Evolutionary conservation across 2,888 invertebrate genomes (phyloP), one percentile per base, ranked within the genome.

Genomic region (Drosophila vallismaia): DNA sequence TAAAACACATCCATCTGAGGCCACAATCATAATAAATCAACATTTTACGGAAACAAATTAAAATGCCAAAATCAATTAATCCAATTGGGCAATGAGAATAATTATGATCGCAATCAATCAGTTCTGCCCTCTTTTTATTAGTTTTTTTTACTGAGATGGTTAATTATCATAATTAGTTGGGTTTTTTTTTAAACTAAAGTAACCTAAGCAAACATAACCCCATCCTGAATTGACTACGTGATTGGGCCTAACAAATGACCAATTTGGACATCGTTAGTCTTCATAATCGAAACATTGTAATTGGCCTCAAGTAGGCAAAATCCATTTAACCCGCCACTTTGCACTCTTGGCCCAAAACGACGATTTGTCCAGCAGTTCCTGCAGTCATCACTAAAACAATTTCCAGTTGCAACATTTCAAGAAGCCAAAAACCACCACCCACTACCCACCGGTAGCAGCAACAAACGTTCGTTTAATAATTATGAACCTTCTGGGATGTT

Each of bases 401-500:
- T 80, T 62, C 74, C 64, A 80, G 78, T 82, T 82, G 66, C 87
- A 84, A 82, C 74, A 84, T 76, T 81, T 75, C 48, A 68, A 70
- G 84, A 86, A 75, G 86, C 86, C 74, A 70, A 77, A 77, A 58
- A 77, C 54, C 76, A 71, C 55, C 67, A 58, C 81, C 54, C 76
- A 71, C 55, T 59, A 58, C 81, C 54, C 76, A 71, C 55, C 67
- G 44, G 46, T 73, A 68, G 53, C 69, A 38, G 26, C 26, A 46
- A 40, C 57, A 45, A 57, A 57, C 64, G 38, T 69, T 71, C 51
- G 77, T 60, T 79, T 77, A 76, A 80, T 82, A 82, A 82, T 82
- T 82, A 82, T 82, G 87, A 82, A 84, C 79, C 87, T 82, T 82
- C 85, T 82, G 78, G 80, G 50, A 38, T 60, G 48, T 81, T 86